phyloP scores from a whole-genome alignment of 23 tunicate species.

The Ascidia mentula region DNA sequence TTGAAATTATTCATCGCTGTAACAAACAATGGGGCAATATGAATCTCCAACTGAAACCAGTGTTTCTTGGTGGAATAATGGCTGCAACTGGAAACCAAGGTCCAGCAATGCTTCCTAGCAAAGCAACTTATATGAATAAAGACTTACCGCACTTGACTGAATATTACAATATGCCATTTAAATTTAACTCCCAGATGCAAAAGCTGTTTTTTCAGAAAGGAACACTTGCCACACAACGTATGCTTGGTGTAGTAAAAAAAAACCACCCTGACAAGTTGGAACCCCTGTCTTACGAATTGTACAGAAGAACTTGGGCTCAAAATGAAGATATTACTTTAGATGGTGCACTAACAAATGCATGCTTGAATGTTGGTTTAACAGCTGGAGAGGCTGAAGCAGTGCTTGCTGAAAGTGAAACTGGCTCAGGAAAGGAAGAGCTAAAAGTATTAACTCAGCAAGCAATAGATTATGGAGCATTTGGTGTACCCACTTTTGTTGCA shows the following conservation, averaged over 20 bases:
- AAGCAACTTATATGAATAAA: slow-evolving; percentile 37
- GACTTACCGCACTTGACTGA: slow-evolving; percentile 62
- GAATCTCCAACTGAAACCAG: slow-evolving; percentile 70
- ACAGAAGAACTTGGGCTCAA: slow-evolving; percentile 46
- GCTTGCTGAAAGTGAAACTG: not conserved
- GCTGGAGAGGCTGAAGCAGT: slow-evolving; percentile 15
- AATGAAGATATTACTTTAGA: slow-evolving; percentile 55
- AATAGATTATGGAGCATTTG: slow-evolving; percentile 69
- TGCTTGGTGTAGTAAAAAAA: slow-evolving; percentile 48
- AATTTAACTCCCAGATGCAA: not conserved
- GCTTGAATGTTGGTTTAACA: slow-evolving; percentile 43
- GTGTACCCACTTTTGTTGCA: slow-evolving; percentile 86
- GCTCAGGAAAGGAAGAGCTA: slow-evolving; percentile 36
- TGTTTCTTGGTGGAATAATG: slow-evolving; percentile 61
- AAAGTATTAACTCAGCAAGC: slow-evolving; percentile 54
- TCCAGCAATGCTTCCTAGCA: slow-evolving; percentile 72
- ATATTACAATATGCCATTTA: slow-evolving; percentile 57
- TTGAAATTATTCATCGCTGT: slow-evolving; percentile 44
- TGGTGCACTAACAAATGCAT: slow-evolving; percentile 52
- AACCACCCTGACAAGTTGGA: slow-evolving; percentile 57
- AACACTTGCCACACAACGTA: slow-evolving; percentile 53
- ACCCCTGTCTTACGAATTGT: slow-evolving; percentile 47
- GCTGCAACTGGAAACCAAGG: slow-evolving; percentile 59
- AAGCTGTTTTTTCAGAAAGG: slow-evolving; percentile 50
- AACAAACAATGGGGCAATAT: slow-evolving; percentile 36